A percentile compares a stretch with the other conserved stretches of the same genome.
Conservation (phyloP, 1,140 invertebrate species). For the Anthonomus grandis region DNA sequence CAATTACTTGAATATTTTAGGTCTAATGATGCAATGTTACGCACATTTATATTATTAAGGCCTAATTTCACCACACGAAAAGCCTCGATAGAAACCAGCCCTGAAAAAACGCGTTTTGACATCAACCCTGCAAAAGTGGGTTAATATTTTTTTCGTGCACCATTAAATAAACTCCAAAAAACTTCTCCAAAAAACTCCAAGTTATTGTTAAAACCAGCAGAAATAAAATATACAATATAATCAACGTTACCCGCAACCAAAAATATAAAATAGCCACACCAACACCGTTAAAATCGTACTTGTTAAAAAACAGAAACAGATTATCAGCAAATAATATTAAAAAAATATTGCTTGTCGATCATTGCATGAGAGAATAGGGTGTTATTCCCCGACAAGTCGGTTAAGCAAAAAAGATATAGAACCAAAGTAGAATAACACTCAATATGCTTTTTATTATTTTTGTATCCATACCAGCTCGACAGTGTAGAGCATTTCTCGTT, state of each 20-base stretch:
- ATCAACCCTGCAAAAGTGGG: too few species aligned
- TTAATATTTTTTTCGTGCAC: too few species aligned
- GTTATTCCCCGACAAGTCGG: slow-evolving; percentile 2
- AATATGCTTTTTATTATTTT: too few species aligned
- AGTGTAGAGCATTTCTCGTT: slow-evolving; percentile 79
- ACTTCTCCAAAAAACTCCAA: too few species aligned
- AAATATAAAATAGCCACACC: slow-evolving; percentile 7
- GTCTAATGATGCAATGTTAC: too few species aligned
- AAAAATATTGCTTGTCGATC: neutral
- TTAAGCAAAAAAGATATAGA: slow-evolving; percentile 23
- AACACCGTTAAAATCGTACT: slow-evolving; percentile 15
- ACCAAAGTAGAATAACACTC: slow-evolving; percentile 30
- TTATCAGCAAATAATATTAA: slow-evolving; percentile 12
- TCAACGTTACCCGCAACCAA: slow-evolving; percentile 18
- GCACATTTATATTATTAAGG: too few species aligned
- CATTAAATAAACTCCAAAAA: too few species aligned
- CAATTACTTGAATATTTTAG: too few species aligned
- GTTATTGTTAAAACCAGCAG: neutral
- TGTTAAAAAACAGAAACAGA: neutral
- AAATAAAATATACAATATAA: too few species aligned
- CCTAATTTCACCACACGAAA: too few species aligned
- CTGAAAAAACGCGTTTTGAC: too few species aligned
- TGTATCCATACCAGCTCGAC: slow-evolving; percentile 77
- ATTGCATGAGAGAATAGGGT: neutral
- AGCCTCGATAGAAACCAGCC: too few species aligned